Percentiles rank a stretch among this genome's conserved stretches.
Evolutionary conservation across 2,888 invertebrate species (phyloP).

Genomic region (Andrena marginata): DNA sequence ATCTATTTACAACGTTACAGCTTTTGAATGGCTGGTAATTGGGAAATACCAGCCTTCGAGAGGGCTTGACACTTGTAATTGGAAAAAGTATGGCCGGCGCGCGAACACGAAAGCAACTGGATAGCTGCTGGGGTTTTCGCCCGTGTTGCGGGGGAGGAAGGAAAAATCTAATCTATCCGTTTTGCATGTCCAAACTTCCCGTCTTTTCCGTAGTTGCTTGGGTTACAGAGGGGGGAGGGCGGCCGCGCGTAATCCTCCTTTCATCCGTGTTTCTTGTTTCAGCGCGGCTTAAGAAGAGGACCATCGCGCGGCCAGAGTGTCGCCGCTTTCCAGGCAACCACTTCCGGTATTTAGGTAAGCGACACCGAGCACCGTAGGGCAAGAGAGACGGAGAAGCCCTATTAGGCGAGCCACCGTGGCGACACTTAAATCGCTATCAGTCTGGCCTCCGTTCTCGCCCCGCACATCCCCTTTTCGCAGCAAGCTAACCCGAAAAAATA

Average conservation of each 20-base stretch:
- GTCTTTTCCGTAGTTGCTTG: conserved; percentile 9
- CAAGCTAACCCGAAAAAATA: conserved; percentile 43
- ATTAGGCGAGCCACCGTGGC: conserved; percentile 55
- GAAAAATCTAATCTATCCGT: conserved; percentile 64
- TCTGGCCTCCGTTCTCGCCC: conserved; percentile 26
- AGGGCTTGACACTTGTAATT: conserved; percentile 20
- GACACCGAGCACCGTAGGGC: conserved; percentile 39
- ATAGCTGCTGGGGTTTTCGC: not conserved
- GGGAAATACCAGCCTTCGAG: not conserved
- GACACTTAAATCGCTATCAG: conserved; percentile 62
- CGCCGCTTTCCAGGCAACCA: conserved; percentile 70
- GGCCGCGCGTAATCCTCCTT: conserved; percentile 61
- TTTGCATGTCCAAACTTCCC: conserved; percentile 53
- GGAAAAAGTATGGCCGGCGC: conserved; percentile 2
- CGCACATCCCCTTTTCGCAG: not conserved
- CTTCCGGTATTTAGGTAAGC: conserved; percentile 78
- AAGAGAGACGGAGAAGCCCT: conserved; percentile 43
- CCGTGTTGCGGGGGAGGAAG: not conserved
- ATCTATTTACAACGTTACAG: not conserved
- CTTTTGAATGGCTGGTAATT: not conserved
- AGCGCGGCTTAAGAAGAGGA: conserved; percentile 63
- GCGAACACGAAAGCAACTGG: conserved; percentile 11
- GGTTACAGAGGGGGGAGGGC: not conserved
- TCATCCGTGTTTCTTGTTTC: conserved; percentile 71
- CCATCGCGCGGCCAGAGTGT: conserved; percentile 55